phyloP scores from a whole-genome alignment of 2,113 vertebrate species.

The Ailurus styani region DNA sequence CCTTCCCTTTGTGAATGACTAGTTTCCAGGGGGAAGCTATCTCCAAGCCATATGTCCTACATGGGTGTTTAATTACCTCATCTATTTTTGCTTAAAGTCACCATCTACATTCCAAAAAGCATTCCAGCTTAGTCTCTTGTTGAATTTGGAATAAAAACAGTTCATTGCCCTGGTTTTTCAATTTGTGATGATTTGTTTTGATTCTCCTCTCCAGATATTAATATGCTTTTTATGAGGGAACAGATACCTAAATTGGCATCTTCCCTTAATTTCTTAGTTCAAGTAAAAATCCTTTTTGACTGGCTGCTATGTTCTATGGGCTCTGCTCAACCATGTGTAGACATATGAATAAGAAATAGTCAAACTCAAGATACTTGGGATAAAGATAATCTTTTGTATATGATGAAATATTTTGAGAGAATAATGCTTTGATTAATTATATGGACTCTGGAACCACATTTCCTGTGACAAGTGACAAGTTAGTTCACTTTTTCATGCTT shows the following conservation, averaged over 20 bases:
- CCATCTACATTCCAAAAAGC: background rate
- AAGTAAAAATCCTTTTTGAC: background rate
- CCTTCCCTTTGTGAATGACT: slow-evolving; percentile 17
- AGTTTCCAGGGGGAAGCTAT: background rate
- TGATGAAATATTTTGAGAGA: background rate
- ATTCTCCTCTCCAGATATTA: background rate
- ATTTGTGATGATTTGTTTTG: background rate
- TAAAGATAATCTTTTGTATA: background rate
- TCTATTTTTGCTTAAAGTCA: slow-evolving; percentile 13
- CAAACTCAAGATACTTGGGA: background rate
- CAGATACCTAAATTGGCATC: background rate
- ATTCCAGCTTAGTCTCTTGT: background rate
- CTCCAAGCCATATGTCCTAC: background rate
- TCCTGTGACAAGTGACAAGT: background rate
- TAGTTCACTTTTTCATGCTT: background rate
- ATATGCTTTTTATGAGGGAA: background rate
- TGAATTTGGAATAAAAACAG: background rate
- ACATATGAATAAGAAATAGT: background rate
- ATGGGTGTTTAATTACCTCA: slow-evolving; percentile 35
- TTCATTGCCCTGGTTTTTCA: background rate
- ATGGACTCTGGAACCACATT: background rate
- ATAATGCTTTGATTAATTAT: background rate
- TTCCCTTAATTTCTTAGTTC: background rate
- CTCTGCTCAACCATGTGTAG: background rate
- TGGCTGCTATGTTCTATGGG: background rate